Conservation (phyloP, 2,888 invertebrate genomes). For the Amblyteles armatorius region DNA sequence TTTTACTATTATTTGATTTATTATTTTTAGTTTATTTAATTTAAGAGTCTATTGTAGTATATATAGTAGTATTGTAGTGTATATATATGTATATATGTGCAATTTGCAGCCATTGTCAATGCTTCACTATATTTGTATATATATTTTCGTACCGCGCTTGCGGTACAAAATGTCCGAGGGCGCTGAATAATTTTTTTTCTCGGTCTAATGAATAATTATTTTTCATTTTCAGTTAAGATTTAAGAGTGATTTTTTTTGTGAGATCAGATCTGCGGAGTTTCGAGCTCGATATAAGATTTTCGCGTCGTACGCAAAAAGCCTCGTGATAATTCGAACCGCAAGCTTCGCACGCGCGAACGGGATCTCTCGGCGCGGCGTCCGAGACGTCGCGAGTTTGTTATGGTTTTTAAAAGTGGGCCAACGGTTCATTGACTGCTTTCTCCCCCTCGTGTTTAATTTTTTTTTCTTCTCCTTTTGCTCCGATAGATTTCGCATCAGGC, state of each 20-base stretch:
- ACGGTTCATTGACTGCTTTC: constrained; percentile 76
- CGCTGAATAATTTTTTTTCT: neutral
- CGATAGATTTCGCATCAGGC: constrained; percentile 50
- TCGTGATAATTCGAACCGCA: constrained; percentile 60
- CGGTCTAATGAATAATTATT: neutral
- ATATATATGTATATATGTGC: no score
- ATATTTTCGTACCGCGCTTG: neutral
- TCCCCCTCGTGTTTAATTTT: constrained; percentile 52
- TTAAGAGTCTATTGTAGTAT: no score
- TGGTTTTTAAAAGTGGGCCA: constrained; percentile 82
- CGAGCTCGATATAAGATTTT: constrained; percentile 30
- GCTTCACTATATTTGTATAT: no score
- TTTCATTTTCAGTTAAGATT: neutral
- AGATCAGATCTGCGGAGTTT: neutral
- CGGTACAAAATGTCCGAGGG: no score
- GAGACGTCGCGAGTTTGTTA: constrained; percentile 77
- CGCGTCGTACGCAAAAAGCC: constrained; percentile 10
- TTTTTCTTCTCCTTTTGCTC: constrained; percentile 59
- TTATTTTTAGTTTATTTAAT: no score
- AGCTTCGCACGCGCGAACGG: constrained; percentile 51
- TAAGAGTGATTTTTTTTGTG: neutral
- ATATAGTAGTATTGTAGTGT: no score
- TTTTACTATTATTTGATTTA: no score
- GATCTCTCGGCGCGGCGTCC: constrained; percentile 48
- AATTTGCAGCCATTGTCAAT: no score